Evolutionary conservation across 2,113 vertebrate genomes (phyloP).

Genomic region (Emydura subglobosa): DNA sequence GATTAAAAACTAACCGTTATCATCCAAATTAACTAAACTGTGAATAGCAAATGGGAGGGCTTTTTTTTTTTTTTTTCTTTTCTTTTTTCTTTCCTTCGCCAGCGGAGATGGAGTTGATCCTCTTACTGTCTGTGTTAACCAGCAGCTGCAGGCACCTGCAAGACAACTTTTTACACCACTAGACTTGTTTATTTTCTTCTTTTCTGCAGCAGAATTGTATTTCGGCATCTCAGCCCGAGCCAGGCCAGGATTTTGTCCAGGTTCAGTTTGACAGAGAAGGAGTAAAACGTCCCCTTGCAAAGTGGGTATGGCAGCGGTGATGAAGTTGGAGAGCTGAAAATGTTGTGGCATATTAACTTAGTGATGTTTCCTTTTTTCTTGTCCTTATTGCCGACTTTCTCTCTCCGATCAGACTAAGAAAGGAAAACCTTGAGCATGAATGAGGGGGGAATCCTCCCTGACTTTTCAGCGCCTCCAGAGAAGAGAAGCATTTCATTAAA

Average conservation of each 20-base stretch:
- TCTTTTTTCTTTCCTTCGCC: conserved; percentile 30
- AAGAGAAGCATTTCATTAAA: background rate
- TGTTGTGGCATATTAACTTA: background rate
- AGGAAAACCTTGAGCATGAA: background rate
- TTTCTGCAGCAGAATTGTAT: background rate
- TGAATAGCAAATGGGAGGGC: conserved; percentile 71
- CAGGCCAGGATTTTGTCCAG: background rate
- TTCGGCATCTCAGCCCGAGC: background rate
- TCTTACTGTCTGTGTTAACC: conserved; percentile 84
- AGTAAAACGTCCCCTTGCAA: background rate
- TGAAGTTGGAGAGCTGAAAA: background rate
- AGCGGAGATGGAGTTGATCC: conserved; percentile 78
- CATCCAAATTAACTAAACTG: conserved; percentile 82
- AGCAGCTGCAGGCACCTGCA: conserved; percentile 85
- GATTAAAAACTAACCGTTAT: conserved; percentile 82
- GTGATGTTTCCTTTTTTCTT: background rate
- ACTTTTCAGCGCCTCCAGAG: background rate
- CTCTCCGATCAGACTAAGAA: background rate
- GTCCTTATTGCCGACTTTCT: background rate
- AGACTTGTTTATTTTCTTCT: conserved; percentile 67
- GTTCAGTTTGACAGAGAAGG: background rate
- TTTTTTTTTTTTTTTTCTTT: conserved; percentile 20
- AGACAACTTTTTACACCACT: conserved; percentile 37
- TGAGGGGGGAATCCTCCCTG: background rate
- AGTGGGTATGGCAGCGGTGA: background rate